Conservation (phyloP, 2,888 invertebrate genomes). For the Chymomyza amoena region DNA sequence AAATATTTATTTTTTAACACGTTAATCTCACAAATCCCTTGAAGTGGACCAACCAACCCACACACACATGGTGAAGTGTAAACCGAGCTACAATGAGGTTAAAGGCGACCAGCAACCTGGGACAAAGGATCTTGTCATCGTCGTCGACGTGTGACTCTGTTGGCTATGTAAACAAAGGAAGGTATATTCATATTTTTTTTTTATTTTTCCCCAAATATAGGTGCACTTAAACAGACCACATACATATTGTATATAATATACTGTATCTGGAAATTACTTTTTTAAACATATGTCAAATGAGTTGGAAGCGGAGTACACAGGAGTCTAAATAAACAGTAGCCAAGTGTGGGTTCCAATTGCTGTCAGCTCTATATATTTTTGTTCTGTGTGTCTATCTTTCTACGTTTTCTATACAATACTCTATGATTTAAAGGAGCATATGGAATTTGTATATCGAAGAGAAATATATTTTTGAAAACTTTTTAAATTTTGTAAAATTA, state of each 20-base stretch:
- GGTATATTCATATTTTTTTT: slow-evolving; percentile 26
- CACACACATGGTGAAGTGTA: slow-evolving; percentile 14
- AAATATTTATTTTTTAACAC: slow-evolving; percentile 74
- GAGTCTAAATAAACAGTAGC: slow-evolving; percentile 66
- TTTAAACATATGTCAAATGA: not conserved
- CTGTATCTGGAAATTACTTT: not conserved
- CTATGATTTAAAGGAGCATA: not conserved
- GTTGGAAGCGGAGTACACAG: slow-evolving; percentile 41
- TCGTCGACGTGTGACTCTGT: slow-evolving; percentile 36
- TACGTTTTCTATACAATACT: not conserved
- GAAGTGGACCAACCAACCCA: slow-evolving; percentile 48
- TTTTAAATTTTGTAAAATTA: no score
- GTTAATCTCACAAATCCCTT: slow-evolving; percentile 69
- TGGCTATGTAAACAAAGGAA: slow-evolving; percentile 56
- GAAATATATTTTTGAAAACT: no score
- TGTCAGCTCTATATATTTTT: not conserved
- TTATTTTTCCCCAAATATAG: slow-evolving; percentile 29
- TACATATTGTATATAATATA: not conserved
- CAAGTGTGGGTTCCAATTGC: not conserved
- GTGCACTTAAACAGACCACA: not conserved
- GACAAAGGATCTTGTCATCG: not conserved
- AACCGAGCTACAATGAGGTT: slow-evolving; percentile 13
- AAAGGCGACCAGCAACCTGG: slow-evolving; percentile 34
- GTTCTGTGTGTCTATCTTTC: not conserved
- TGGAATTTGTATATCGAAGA: no score